Base-by-base conservation (phyloP, 2,113 vertebrate species). In the Sturnira hondurensis region DNA sequence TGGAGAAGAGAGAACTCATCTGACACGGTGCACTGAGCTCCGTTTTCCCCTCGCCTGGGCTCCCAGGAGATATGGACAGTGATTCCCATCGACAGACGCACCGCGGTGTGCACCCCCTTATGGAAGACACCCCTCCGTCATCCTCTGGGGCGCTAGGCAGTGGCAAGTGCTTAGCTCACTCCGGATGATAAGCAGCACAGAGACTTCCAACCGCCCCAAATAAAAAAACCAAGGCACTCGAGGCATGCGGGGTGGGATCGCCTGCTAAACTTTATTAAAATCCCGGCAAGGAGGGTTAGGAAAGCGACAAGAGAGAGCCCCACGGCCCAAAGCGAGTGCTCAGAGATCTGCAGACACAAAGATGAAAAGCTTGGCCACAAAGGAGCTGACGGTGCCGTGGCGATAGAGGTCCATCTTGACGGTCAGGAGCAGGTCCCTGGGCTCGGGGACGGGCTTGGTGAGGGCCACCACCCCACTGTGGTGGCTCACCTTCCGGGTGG, bases 371-470 rank as follows among this genome's bases (percentile, higher is more conserved):
- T 99, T 99, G 94, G 99, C 99, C 98, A 99, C 73, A 98, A 99
- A 99, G 41, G 98, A 99, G 98, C 98, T 99, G 97, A 99, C 74
- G 73, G 98, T 98, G 98, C 98, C 98, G 0, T 98, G 98, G 95
- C 99, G 99, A 74, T 95, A 98, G 81, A 99, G 99, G 74, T 98
- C 99, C 98, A 99, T 99, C 99, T 99, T 99, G 97, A 99, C 97
- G 45, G 99, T 99, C 95, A 99, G 98, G 82, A 99, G 98, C 98
- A 99, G 99, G 98, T 99, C 99, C 98, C 98, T 98, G 54, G 99
- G 99, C 97, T 98, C 97, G 54, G 98, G 97, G 98, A 99, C 98
- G 50, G 98, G 98, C 96, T 97, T 98, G 96, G 98, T 98, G 98
- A 99, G 98, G 85, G 99, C 98, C 98, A 99, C 98, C 97, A 99